phyloP scores from a whole-genome alignment of 2,888 invertebrate genomes.

The Dorcus hopei region DNA sequence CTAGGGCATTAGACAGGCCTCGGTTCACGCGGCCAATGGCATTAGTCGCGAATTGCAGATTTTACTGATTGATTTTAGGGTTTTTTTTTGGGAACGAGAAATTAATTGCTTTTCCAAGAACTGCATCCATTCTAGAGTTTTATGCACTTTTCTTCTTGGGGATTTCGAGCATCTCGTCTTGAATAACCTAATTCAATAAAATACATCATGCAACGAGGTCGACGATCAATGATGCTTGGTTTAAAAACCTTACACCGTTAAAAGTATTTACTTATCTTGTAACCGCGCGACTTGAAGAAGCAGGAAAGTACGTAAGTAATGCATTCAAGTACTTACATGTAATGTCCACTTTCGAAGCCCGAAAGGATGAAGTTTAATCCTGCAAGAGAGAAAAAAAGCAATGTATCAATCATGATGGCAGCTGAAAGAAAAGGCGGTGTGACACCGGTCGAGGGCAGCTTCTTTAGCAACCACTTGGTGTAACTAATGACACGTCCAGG shows the following conservation, averaged over 20 bases:
- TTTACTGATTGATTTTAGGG: conserved; percentile 42
- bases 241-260: no score
- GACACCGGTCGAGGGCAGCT: conserved; percentile 40
- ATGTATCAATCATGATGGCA: conserved; percentile 42
- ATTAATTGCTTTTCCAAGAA: conserved; percentile 36
- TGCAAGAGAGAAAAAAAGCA: conserved; percentile 29
- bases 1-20: conserved; percentile 44
- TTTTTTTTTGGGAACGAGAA: conserved; percentile 27
- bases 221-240: no score
- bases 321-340: conserved; percentile 5
- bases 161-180: no score
- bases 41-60: conserved; percentile 44
- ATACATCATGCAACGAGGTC: no score
- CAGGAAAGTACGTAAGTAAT: no score
- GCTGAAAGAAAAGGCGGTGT: conserved; percentile 35
- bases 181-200: no score
- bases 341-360: conserved; percentile 17
- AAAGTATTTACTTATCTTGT: no score
- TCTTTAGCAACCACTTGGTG: conserved; percentile 41
- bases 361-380: conserved; percentile 23
- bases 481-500: conserved; percentile 41
- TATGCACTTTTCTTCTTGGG: no score
- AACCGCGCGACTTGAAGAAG: no score
- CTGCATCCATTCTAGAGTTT: conserved; percentile 9
- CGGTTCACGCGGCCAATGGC: conserved; percentile 45